Conservation (phyloP, 2,797 vertebrate genomes). For the Loris lydekkerianus region DNA sequence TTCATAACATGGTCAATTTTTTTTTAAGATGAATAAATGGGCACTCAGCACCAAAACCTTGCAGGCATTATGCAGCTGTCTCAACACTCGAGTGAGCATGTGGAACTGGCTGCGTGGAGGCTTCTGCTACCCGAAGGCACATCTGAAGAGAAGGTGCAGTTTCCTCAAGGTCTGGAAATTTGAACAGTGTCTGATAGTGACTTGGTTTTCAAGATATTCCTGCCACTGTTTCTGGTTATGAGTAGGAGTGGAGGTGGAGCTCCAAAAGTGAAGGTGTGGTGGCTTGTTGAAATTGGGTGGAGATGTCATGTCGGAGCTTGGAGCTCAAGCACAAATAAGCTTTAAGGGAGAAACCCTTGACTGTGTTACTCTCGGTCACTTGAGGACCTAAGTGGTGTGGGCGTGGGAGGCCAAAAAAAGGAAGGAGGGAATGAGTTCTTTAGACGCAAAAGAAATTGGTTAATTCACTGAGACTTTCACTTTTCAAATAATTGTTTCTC, state of each 20-base stretch:
- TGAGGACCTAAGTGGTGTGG: neutral
- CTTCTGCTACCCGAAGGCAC: slow-evolving; percentile 71
- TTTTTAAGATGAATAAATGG: slow-evolving; percentile 60
- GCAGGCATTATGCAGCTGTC: slow-evolving; percentile 76
- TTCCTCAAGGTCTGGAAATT: slow-evolving; percentile 76
- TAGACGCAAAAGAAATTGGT: slow-evolving; percentile 4
- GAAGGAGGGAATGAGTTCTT: neutral
- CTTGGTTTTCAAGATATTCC: slow-evolving; percentile 80
- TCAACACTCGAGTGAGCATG: slow-evolving; percentile 70
- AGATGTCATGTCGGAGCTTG: slow-evolving; percentile 35
- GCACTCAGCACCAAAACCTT: slow-evolving; percentile 76
- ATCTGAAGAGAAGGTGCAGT: slow-evolving; percentile 67
- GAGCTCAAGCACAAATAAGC: neutral
- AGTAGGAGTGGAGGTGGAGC: neutral
- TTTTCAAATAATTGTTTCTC: slow-evolving; percentile 66
- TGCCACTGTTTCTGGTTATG: slow-evolving; percentile 65
- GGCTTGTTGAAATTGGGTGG: slow-evolving; percentile 58
- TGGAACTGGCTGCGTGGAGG: slow-evolving; percentile 66
- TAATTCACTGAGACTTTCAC: slow-evolving; percentile 64
- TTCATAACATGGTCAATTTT: slow-evolving; percentile 75
- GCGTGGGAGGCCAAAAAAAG: neutral
- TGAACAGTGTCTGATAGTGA: slow-evolving; percentile 81
- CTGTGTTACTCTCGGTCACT: neutral
- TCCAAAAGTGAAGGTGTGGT: slow-evolving; percentile 16
- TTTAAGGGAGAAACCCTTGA: slow-evolving; percentile 12